Percentiles rank a stretch among this genome's conserved stretches.
Evolutionary conservation across 1,140 invertebrate genomes (phyloP).

Genomic region (Drosophila saltans): DNA sequence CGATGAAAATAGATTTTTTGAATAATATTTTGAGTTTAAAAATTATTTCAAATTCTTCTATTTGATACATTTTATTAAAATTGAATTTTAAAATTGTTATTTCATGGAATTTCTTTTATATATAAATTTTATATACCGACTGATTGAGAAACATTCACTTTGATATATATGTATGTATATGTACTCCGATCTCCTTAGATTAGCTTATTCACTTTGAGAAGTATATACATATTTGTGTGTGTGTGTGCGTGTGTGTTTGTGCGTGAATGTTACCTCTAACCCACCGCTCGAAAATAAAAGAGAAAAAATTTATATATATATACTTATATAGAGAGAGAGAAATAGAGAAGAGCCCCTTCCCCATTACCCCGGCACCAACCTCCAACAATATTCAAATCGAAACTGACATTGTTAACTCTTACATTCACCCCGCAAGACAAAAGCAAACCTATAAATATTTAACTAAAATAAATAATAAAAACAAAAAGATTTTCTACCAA

Average conservation of each 20-base stretch:
- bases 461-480: conserved; percentile 19
- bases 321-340: not conserved
- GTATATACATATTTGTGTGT: not conserved
- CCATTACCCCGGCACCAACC: conserved; percentile 27
- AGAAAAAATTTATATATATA: too few relatives aligned
- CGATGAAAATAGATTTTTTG: too few relatives aligned
- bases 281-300: conserved; percentile 5
- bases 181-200: not conserved
- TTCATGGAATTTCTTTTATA: too few relatives aligned
- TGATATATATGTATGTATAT: not conserved
- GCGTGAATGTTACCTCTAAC: conserved; percentile 1
- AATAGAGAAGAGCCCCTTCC: conserved; percentile 43
- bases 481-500: conserved; percentile 54
- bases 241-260: not conserved
- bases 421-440: conserved; percentile 74
- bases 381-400: conserved; percentile 66
- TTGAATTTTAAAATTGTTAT: too few relatives aligned
- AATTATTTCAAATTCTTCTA: too few relatives aligned
- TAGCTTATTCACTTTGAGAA: not conserved
- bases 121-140: not conserved
- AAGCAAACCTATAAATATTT: conserved; percentile 14
- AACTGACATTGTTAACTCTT: conserved; percentile 79
- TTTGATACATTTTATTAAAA: too few relatives aligned
- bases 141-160: not conserved
- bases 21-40: too few relatives aligned